Percentiles rank a stretch among this genome's conserved stretches.
Conservation (phyloP, 2,888 invertebrate species). For the Lasioglossum vierecki region DNA sequence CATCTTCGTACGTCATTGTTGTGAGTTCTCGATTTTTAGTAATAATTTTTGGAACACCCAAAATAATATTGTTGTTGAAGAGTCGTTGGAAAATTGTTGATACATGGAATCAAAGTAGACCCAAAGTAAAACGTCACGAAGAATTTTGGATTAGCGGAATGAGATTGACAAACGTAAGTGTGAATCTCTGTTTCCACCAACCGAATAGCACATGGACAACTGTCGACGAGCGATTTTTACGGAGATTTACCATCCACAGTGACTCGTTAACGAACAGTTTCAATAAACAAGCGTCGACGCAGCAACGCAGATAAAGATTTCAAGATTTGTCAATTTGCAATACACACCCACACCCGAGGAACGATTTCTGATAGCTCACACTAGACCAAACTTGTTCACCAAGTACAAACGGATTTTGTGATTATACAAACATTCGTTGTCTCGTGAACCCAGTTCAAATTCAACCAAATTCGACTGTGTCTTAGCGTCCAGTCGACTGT, state of each 20-base stretch:
- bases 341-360: slow-evolving; percentile 11
- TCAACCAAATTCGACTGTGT: neutral
- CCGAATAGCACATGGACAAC: neutral
- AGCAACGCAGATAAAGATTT: slow-evolving; percentile 5
- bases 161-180: neutral
- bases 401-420: slow-evolving; percentile 5
- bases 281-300: slow-evolving; percentile 1
- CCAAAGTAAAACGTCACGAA: slow-evolving; percentile 21
- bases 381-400: slow-evolving; percentile 14
- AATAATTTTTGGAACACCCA: neutral
- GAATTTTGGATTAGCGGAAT: neutral
- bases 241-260: neutral
- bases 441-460: neutral
- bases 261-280: slow-evolving; percentile 24
- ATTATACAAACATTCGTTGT: slow-evolving; percentile 21
- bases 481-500: neutral
- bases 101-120: neutral
- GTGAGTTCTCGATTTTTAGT: neutral
- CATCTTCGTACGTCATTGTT: neutral
- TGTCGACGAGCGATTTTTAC: slow-evolving; percentile 13
- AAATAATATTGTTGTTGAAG: neutral
- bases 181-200: slow-evolving; percentile 16
- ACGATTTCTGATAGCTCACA: slow-evolving; percentile 37
- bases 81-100: neutral
- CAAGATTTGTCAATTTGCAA: slow-evolving; percentile 9